Evolutionary conservation across 2,113 vertebrate species (phyloP).

Genomic region (Urocolius indicus): DNA sequence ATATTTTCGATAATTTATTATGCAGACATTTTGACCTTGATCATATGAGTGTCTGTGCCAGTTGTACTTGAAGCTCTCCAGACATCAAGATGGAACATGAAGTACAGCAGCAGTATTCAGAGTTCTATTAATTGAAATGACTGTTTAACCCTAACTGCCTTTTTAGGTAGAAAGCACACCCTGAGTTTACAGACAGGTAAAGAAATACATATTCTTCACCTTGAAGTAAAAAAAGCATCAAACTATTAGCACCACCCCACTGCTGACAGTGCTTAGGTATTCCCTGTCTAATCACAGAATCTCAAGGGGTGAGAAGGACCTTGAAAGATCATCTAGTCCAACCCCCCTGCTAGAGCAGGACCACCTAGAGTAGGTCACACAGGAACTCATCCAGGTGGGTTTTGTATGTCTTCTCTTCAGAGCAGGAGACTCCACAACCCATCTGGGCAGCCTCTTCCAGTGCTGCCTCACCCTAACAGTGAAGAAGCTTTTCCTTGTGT

Average conservation of each 20-base stretch:
- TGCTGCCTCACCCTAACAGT: too few relatives aligned
- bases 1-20: background rate
- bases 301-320: too few relatives aligned
- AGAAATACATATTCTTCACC: background rate
- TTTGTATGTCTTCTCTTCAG: too few relatives aligned
- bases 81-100: conserved; percentile 16
- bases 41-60: conserved; percentile 28
- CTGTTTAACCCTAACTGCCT: conserved; percentile 4
- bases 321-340: too few relatives aligned
- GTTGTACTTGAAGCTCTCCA: background rate
- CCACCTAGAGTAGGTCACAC: too few relatives aligned
- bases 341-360: too few relatives aligned
- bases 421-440: too few relatives aligned
- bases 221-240: background rate
- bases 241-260: background rate
- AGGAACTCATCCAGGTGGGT: too few relatives aligned
- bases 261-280: background rate
- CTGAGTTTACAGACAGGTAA: background rate
- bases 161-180: background rate
- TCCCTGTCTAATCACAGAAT: background rate
- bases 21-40: conserved; percentile 52
- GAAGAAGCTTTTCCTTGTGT: too few relatives aligned
- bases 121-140: conserved; percentile 38
- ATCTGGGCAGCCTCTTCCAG: too few relatives aligned
- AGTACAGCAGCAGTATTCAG: conserved; percentile 26